phyloP scores from a whole-genome alignment of 2,888 invertebrate genomes.

The Chloromyia formosa region DNA sequence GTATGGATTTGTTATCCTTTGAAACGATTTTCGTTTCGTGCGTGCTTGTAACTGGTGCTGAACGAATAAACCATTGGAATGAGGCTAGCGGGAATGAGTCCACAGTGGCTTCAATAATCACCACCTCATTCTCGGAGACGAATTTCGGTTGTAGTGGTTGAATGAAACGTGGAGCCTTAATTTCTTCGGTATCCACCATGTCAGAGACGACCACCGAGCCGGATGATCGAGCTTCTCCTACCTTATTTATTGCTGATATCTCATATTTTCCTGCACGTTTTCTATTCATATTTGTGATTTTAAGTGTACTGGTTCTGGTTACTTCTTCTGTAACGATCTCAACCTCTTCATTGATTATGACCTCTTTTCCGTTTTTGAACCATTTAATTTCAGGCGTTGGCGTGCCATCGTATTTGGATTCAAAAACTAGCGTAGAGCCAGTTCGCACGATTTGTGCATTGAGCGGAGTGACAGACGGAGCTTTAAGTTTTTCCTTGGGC shows the following conservation, averaged over 20 bases:
- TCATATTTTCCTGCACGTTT: constrained; percentile 89
- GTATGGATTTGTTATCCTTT: constrained; percentile 78
- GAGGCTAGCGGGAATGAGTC: constrained; percentile 81
- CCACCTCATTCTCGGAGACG: constrained; percentile 77
- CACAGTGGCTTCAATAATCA: constrained; percentile 80
- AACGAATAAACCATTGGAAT: constrained; percentile 87
- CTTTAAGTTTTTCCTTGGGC: constrained; percentile 65
- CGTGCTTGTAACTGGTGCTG: constrained; percentile 75
- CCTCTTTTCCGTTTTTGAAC: constrained; percentile 83
- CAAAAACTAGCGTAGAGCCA: constrained; percentile 74
- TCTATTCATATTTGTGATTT: constrained; percentile 73
- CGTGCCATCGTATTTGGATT: constrained; percentile 76
- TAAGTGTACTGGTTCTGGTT: constrained; percentile 72
- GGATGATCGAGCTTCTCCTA: constrained; percentile 80
- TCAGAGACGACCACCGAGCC: constrained; percentile 80
- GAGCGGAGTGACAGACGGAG: constrained; percentile 82
- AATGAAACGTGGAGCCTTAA: constrained; percentile 77
- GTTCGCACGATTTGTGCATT: constrained; percentile 77
- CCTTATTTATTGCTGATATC: constrained; percentile 79
- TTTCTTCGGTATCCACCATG: constrained; percentile 69
- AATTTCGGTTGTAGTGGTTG: constrained; percentile 75
- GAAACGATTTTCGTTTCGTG: constrained; percentile 77
- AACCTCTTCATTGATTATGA: constrained; percentile 72
- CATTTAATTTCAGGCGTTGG: constrained; percentile 82
- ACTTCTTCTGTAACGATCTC: constrained; percentile 68